Conservation (phyloP, 2,113 vertebrate species). For the Microcebus jonahi region DNA sequence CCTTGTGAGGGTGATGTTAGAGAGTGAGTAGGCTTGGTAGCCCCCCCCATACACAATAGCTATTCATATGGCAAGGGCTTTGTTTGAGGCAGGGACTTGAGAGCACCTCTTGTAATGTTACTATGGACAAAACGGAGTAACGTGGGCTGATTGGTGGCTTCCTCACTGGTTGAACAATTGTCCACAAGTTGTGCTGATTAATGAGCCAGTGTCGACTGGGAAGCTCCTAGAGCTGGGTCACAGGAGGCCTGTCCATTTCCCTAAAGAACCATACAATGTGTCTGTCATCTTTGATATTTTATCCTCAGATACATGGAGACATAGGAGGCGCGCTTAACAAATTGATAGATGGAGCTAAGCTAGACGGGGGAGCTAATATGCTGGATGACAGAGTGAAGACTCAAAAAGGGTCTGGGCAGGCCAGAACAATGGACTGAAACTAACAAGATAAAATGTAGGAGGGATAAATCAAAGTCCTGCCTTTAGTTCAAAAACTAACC, state of each 20-base stretch:
- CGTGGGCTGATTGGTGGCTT: neutral
- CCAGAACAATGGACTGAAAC: conserved; percentile 64
- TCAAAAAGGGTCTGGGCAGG: conserved; percentile 54
- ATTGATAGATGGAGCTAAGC: conserved; percentile 60
- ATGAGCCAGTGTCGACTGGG: neutral
- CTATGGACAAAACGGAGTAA: neutral
- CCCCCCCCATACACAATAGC: too few species aligned
- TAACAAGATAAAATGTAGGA: conserved; percentile 63
- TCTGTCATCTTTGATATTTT: conserved; percentile 60
- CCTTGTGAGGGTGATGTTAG: neutral
- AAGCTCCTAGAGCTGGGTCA: neutral
- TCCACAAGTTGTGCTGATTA: neutral
- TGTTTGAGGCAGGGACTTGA: neutral
- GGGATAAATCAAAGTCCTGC: conserved; percentile 55
- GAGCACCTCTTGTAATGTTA: neutral
- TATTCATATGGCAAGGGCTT: neutral
- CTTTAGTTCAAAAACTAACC: conserved; percentile 13
- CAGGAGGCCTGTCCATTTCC: neutral
- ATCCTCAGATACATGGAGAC: conserved; percentile 43
- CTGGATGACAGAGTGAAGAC: conserved; percentile 63
- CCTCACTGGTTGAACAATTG: neutral
- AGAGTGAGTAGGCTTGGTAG: too few species aligned
- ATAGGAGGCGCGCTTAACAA: conserved; percentile 40
- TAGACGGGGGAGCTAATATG: conserved; percentile 51
- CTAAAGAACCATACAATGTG: neutral